phyloP scores from a whole-genome alignment of 37 sponge, comb jelly and placozoan species.

The Oscarella lobularis region DNA sequence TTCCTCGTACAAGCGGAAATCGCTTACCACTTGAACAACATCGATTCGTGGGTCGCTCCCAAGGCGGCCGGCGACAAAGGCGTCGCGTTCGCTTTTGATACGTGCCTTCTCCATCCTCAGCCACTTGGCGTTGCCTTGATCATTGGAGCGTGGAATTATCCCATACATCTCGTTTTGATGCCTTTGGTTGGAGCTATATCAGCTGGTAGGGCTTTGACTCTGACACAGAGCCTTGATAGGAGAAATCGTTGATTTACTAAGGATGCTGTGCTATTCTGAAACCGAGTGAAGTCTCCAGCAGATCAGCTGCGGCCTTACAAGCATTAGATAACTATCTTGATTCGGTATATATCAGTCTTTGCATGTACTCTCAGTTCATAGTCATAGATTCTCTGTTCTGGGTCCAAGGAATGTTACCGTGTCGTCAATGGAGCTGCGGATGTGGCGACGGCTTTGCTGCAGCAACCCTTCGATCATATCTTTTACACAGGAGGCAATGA shows the following conservation, averaged over 20 bases:
- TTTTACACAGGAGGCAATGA: slow-evolving; percentile 61
- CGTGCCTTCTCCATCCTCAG: slow-evolving; percentile 38
- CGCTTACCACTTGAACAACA: slow-evolving; percentile 13
- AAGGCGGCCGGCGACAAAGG: slow-evolving; percentile 26
- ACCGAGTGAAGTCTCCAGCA: slow-evolving; percentile 56
- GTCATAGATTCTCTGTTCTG: neutral
- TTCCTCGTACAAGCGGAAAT: slow-evolving; percentile 20
- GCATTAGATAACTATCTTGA: slow-evolving; percentile 65
- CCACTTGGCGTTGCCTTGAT: slow-evolving; percentile 64
- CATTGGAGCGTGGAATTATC: slow-evolving; percentile 87
- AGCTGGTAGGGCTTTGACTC: slow-evolving; percentile 41
- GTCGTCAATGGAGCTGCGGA: slow-evolving; percentile 49
- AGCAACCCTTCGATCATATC: slow-evolving; percentile 63
- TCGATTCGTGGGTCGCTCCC: slow-evolving; percentile 50
- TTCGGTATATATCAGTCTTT: slow-evolving; percentile 17
- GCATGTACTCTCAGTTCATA: neutral
- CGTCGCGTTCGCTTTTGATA: slow-evolving; percentile 27
- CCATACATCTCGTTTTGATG: slow-evolving; percentile 36
- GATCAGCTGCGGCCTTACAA: slow-evolving; percentile 34
- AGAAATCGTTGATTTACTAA: too few species aligned
- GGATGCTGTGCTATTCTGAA: slow-evolving; percentile 66
- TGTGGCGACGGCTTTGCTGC: slow-evolving; percentile 31
- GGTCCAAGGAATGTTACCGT: slow-evolving; percentile 33
- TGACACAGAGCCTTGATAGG: slow-evolving; percentile 30
- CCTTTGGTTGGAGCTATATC: slow-evolving; percentile 81